Percentiles rank a stretch among this genome's conserved stretches.
These are phyloP conservation scores for Motacilla alba DNA, from an alignment of 2,113 vertebrate genomes.

Conservation along the genomic window DNA sequence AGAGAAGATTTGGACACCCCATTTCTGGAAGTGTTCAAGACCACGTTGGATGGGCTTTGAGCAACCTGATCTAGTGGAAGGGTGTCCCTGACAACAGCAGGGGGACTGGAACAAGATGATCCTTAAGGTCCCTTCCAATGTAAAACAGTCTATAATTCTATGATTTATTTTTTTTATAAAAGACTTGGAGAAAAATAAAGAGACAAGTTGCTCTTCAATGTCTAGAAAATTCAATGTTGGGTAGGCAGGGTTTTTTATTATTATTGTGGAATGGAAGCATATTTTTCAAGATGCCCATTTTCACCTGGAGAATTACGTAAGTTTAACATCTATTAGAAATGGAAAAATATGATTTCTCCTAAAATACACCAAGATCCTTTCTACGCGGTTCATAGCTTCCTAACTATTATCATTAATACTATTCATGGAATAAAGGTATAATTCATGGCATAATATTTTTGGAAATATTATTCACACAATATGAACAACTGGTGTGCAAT, in stretches of 20 bases:
- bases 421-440: neutral
- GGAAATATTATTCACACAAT: neutral
- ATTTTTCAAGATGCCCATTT: neutral
- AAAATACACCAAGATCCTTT: neutral
- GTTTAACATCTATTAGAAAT: neutral
- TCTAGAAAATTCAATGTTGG: neutral
- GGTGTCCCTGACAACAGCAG: neutral
- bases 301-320: neutral
- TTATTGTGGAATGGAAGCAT: neutral
- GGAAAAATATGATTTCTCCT: neutral
- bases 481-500: neutral
- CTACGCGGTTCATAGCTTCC: neutral
- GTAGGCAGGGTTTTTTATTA: neutral
- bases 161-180: neutral
- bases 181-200: neutral
- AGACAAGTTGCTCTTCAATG: neutral
- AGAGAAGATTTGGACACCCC: neutral
- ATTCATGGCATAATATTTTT: neutral
- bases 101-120: neutral
- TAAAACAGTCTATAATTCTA: neutral
- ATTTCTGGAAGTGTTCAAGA: neutral
- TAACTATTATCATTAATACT: neutral
- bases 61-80: neutral
- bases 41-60: neutral
- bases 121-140: neutral